Base-by-base conservation (phyloP, 2,797 vertebrate species). In the Hydrophis major region DNA sequence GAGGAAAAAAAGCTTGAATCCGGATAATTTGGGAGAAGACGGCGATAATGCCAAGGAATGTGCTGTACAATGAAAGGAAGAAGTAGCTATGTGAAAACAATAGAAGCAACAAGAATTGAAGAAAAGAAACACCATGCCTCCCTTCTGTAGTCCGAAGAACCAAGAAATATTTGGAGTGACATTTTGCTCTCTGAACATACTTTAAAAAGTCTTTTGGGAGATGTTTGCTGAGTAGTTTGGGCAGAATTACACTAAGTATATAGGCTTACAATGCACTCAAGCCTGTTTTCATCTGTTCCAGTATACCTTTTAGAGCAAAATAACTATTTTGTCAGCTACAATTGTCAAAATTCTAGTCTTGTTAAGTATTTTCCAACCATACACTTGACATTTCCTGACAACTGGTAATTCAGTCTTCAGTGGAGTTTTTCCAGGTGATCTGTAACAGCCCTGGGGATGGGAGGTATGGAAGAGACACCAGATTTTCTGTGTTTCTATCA, bases 1-100 rank as follows among this genome's bases (percentile, higher is more conserved):
- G 94, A 98, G 98, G 91, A 98, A 98, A 94, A 98, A 96, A 94
- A 98, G 96, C 92, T 95, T 97, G 95, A 97, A 96, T 94, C 95
- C 95, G 10, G 97, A 98, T 83, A 94, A 96, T 89, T 97, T 97
- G 90, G 96, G 96, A 91, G 97, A 96, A 42, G 95, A 97, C 89
- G 87, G 96, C 57, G 97, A 97, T 92, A 97, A 97, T 89, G 96
- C 98, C 66, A 96, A 97, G 86, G 97, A 97, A 95, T 99, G 98
- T 95, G 93, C 96, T 92, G 96, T 96, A 0, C 98, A 99, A 95
- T 99, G 97, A 98, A 89, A 27, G 63, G 96, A 92, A 93, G 90
- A 50, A 89, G 32, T 89, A 92, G 86, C 66, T 8, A 3, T 83
- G 4, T 13, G 78, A 83, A n/a, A 53, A 0, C 86, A 87, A 50